Evolutionary conservation across 2,888 invertebrate species (phyloP), one percentile per base, ranked within the genome.

Genomic region (Lepeophtheirus nordmannii): DNA sequence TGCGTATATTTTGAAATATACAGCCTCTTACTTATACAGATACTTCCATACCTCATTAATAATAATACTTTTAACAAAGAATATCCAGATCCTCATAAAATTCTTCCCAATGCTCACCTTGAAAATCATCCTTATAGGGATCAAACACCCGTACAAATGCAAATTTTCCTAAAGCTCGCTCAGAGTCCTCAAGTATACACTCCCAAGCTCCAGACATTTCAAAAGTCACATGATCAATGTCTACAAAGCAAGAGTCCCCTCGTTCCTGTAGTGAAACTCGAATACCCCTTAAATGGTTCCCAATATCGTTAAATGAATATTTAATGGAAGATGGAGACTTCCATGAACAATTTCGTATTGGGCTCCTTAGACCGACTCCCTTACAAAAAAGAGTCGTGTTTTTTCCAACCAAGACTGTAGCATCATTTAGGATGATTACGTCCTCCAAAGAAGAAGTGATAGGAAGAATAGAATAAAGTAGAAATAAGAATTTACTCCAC

Each of bases 131-230:
- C 5, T 14, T 17, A 14, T 5, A 3, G 17, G 53, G 53, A 46
- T 46, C 53, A 46, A 46, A 46, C 17, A 46, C 17, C 53, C 53
- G 53, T 46, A 46, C 2, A 8, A 46, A 46, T 2, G n/a, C 53
- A 46, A 46, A 46, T 17, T 46, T 46, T 2, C 53, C 53, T n/a
- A 46, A 17, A 46, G 53, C 53, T 46, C 53, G 14, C 53, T 46
- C n/a, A n/a, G 53, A 46, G 8, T 46, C 53, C 53, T 46, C 17
- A 14, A 46, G 17, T 3, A 46, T 46, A 17, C 53, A 46, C 8
- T 46, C 53, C 53, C 53, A 46, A 17, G 53, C 53, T n/a, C 53
- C 53, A 17, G 53, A 46, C 53, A 46, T 46, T 46, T 46, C 53
- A 17, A 46, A 46, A 17, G n/a, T 46, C 5, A 46, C 53, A 2